Percentiles rank a stretch among this genome's conserved stretches.
phyloP scores from a whole-genome alignment of 2,888 invertebrate genomes.

The Pachliopta kotzebuea region DNA sequence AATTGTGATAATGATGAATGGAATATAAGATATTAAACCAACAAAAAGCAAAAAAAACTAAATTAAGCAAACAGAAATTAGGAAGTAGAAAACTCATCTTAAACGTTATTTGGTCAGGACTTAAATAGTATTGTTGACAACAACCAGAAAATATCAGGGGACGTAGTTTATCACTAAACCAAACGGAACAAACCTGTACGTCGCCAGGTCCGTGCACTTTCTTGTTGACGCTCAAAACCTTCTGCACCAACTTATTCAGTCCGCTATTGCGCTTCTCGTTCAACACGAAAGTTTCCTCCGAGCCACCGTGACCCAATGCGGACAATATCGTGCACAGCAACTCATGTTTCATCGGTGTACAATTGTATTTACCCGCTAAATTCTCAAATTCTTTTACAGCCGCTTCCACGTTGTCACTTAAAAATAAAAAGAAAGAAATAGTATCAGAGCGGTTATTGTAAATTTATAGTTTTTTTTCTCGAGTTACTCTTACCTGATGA shows the following conservation, averaged over 20 bases:
- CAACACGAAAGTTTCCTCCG: conserved; percentile 55
- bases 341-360: conserved; percentile 84
- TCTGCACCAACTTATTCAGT: conserved; percentile 53
- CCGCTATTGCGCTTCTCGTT: conserved; percentile 51
- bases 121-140: no score
- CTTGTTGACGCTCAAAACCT: conserved; percentile 53
- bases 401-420: conserved; percentile 65
- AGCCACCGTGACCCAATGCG: conserved; percentile 54
- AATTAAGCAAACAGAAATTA: no score
- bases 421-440: conserved; percentile 6
- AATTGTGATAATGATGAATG: no score
- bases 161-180: no score
- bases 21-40: no score
- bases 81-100: no score
- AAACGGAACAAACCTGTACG: conserved; percentile 52
- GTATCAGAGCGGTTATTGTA: no score
- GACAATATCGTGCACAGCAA: conserved; percentile 66
- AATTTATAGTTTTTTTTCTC: no score
- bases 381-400: conserved; percentile 79
- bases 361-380: conserved; percentile 74
- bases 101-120: no score
- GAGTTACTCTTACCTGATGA: no score
- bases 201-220: conserved; percentile 62
- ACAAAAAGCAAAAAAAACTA: no score
- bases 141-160: no score